Conservation (phyloP, 2,888 invertebrate species). For the Eupithecia insigniata region DNA sequence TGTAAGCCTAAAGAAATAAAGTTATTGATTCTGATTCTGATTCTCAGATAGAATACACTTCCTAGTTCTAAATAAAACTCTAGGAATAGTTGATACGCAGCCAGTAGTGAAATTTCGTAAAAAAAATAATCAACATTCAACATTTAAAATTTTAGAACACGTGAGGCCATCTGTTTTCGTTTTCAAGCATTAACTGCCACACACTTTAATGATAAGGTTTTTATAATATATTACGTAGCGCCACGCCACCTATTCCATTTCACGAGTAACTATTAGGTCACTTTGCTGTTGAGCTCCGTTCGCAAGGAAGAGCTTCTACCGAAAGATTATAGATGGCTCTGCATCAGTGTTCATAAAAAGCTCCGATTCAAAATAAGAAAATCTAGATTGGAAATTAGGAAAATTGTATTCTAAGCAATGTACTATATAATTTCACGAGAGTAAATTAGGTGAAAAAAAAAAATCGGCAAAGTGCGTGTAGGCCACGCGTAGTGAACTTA, state of each 20-base stretch:
- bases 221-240: neutral
- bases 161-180: neutral
- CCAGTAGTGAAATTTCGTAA: neutral
- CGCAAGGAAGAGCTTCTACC: neutral
- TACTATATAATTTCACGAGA: neutral
- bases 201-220: too few relatives aligned
- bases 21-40: too few relatives aligned
- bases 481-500: too few relatives aligned
- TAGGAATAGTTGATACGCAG: conserved; percentile 3
- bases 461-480: neutral
- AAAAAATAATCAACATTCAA: neutral
- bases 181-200: neutral
- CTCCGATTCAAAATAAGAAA: neutral
- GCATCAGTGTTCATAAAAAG: neutral
- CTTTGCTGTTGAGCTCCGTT: neutral
- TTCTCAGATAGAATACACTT: too few relatives aligned
- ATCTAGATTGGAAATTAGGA: neutral
- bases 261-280: neutral
- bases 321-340: neutral
- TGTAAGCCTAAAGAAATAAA: too few relatives aligned
- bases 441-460: neutral
- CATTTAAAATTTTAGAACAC: neutral
- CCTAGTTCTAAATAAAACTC: neutral
- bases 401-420: neutral
- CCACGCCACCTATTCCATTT: neutral